phyloP scores from a whole-genome alignment of 2,113 vertebrate species.

The Nibea albiflora region DNA sequence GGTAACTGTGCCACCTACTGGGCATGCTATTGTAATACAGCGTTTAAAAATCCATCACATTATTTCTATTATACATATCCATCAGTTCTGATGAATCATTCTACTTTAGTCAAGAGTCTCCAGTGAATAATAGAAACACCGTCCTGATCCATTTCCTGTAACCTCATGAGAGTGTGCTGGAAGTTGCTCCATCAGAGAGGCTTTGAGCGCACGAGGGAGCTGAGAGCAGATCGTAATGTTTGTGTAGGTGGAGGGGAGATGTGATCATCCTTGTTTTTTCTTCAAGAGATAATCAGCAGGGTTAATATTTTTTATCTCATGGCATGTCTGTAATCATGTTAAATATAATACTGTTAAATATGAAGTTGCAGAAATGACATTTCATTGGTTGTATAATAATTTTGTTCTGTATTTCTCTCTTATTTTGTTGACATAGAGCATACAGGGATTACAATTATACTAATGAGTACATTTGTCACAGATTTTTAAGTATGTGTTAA shows the following conservation, averaged over 20 bases:
- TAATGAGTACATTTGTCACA: too few relatives aligned
- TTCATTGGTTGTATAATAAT: background rate
- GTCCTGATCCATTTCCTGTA: background rate
- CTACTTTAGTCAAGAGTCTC: background rate
- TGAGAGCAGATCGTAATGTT: too few relatives aligned
- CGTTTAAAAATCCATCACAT: background rate
- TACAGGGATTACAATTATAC: background rate
- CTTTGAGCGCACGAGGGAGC: background rate
- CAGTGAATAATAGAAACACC: background rate
- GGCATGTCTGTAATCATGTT: background rate
- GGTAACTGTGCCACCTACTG: conserved; percentile 48
- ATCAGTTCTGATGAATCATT: background rate
- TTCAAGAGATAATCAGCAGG: background rate
- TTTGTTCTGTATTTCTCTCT: background rate
- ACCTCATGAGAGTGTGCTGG: background rate
- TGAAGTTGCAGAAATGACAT: background rate
- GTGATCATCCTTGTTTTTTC: background rate
- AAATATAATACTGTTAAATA: background rate
- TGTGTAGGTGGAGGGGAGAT: background rate
- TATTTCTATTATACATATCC: background rate
- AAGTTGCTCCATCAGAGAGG: background rate
- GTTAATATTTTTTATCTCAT: background rate
- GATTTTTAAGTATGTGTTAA: background rate
- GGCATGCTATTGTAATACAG: background rate
- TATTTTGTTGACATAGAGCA: background rate